phyloP scores from a whole-genome alignment of 2,113 vertebrate genomes.

The Polypterus bichir region DNA sequence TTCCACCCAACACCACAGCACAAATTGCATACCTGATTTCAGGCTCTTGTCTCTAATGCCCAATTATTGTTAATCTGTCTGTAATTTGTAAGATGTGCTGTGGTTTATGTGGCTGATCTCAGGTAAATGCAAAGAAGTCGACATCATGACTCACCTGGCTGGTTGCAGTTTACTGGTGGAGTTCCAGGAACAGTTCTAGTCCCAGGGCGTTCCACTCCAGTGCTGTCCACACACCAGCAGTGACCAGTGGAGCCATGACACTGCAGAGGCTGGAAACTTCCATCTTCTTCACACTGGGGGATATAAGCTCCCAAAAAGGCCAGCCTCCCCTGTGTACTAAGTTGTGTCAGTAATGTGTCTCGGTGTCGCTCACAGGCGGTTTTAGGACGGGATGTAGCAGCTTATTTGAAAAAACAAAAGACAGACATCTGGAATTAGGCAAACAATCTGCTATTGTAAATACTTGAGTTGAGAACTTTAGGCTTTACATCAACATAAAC shows the following conservation, averaged over 20 bases:
- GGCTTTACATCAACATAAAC: too few species aligned
- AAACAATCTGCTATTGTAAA: too few species aligned
- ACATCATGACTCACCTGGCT: constrained; percentile 40
- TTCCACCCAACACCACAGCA: too few species aligned
- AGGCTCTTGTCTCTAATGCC: too few species aligned
- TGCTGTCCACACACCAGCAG: constrained; percentile 68
- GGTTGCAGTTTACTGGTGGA: constrained; percentile 32
- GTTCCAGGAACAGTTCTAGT: constrained; percentile 48
- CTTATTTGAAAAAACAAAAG: too few species aligned
- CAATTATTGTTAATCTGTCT: too few species aligned
- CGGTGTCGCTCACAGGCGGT: constrained; percentile 54
- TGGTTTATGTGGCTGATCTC: too few species aligned
- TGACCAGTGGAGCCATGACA: constrained; percentile 62
- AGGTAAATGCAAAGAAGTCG: too few species aligned
- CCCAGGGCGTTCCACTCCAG: constrained; percentile 56
- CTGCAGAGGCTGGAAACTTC: constrained; percentile 56
- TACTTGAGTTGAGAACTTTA: too few species aligned
- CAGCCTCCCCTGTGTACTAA: constrained; percentile 16
- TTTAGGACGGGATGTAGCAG: constrained; percentile 8
- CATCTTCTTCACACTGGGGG: constrained; percentile 61
- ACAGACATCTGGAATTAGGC: too few species aligned
- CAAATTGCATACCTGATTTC: too few species aligned
- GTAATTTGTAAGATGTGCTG: too few species aligned
- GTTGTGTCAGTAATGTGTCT: constrained; percentile 31
- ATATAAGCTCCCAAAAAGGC: constrained; percentile 34